A percentile compares a stretch with the other conserved stretches of the same genome.
phyloP scores from a whole-genome alignment of 2,113 vertebrate genomes.

The Siphamia tubifer region DNA sequence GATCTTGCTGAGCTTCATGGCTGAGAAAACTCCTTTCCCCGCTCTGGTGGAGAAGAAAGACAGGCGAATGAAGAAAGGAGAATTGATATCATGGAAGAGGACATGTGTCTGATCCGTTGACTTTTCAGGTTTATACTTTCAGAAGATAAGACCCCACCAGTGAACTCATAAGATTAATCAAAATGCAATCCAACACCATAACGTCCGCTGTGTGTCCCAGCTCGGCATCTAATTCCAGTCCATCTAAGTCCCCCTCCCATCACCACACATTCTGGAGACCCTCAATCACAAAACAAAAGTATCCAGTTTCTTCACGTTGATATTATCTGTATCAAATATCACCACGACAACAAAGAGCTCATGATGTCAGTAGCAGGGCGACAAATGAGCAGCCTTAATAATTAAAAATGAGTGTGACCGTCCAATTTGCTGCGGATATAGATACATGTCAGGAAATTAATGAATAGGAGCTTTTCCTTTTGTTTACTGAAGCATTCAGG shows the following conservation, averaged over 20 bases:
- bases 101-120: not conserved
- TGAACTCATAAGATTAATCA: not conserved
- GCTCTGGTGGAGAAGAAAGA: conserved; percentile 73
- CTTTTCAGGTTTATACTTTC: not conserved
- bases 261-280: conserved; percentile 40
- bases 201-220: conserved; percentile 6
- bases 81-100: not conserved
- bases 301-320: conserved; percentile 74
- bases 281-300: conserved; percentile 73
- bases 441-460: conserved; percentile 63
- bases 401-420: conserved; percentile 70
- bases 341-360: conserved; percentile 69
- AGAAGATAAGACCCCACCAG: not conserved
- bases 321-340: conserved; percentile 78
- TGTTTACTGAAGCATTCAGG: conserved; percentile 46
- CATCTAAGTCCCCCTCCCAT: not conserved
- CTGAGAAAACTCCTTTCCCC: conserved; percentile 89
- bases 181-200: conserved; percentile 28
- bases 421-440: conserved; percentile 75
- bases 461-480: conserved; percentile 60
- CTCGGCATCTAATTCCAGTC: conserved; percentile 37
- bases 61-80: not conserved
- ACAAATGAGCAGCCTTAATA: conserved; percentile 81
- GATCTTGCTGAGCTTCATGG: conserved; percentile 89
- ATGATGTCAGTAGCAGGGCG: conserved; percentile 69